Conservation (phyloP, 2,113 vertebrate genomes). For the Platycercus adscitus region DNA sequence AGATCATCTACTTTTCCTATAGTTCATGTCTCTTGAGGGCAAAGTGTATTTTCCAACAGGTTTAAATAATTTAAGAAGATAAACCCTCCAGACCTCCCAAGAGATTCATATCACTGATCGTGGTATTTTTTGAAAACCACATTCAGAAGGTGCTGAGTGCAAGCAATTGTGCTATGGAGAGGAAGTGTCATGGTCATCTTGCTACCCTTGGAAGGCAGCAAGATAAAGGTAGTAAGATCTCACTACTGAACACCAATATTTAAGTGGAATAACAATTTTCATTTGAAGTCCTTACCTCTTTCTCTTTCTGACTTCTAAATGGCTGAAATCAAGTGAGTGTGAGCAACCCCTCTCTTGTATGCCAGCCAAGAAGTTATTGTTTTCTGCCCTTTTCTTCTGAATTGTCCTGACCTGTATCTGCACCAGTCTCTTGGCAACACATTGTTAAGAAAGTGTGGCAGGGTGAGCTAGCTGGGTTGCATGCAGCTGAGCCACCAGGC, state of each 20-base stretch:
- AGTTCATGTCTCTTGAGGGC: background rate
- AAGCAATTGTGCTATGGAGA: background rate
- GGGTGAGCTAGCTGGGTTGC: fast-evolving
- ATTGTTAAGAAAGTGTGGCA: background rate
- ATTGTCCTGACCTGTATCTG: background rate
- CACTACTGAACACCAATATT: background rate
- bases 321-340: background rate
- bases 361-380: background rate
- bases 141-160: background rate
- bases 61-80: background rate
- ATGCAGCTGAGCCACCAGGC: fast-evolving
- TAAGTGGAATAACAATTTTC: background rate
- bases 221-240: background rate
- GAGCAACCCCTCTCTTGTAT: background rate
- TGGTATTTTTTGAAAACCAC: background rate
- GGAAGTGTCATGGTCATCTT: background rate
- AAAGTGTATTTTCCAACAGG: background rate
- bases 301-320: background rate
- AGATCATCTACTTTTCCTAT: background rate
- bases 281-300: background rate
- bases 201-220: background rate
- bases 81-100: background rate
- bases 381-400: background rate
- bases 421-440: background rate
- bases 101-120: fast-evolving